phyloP scores from a whole-genome alignment of 2,888 invertebrate genomes.

The Pseudeuparius sepicola region DNA sequence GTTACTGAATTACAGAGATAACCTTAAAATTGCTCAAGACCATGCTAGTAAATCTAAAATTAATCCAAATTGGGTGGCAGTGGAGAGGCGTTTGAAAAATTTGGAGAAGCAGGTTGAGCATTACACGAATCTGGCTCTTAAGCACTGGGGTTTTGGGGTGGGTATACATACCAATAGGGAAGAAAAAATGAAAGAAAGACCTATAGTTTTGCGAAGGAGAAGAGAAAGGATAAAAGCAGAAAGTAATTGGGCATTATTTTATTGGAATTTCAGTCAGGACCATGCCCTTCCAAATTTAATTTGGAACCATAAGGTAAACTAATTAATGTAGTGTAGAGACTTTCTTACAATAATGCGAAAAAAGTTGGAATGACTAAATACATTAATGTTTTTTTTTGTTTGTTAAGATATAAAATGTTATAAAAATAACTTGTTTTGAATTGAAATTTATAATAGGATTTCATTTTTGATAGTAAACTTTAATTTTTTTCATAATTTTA shows the following conservation, averaged over 20 bases:
- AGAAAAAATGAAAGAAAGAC: constrained; percentile 61
- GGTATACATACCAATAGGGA: constrained; percentile 47
- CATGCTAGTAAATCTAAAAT: constrained; percentile 57
- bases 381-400: too few relatives aligned
- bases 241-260: constrained; percentile 89
- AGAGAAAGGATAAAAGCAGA: constrained; percentile 79
- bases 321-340: too few relatives aligned
- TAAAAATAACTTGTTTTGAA: too few relatives aligned
- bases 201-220: constrained; percentile 83
- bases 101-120: constrained; percentile 76
- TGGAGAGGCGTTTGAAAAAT: constrained; percentile 62
- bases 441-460: too few relatives aligned
- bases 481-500: too few relatives aligned
- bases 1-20: constrained; percentile 74
- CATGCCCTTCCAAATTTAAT: constrained; percentile 94
- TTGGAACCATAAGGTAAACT: constrained; percentile 89
- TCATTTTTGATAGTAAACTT: too few relatives aligned
- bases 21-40: constrained; percentile 86
- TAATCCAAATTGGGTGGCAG: constrained; percentile 60
- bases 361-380: too few relatives aligned
- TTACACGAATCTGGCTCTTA: constrained; percentile 52
- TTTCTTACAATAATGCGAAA: too few relatives aligned
- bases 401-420: too few relatives aligned
- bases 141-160: constrained; percentile 61
- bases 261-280: constrained; percentile 88